These are phyloP conservation scores for Laodelphax striatellus DNA, from an alignment of 1,140 invertebrate species.

Conservation along the genomic window DNA sequence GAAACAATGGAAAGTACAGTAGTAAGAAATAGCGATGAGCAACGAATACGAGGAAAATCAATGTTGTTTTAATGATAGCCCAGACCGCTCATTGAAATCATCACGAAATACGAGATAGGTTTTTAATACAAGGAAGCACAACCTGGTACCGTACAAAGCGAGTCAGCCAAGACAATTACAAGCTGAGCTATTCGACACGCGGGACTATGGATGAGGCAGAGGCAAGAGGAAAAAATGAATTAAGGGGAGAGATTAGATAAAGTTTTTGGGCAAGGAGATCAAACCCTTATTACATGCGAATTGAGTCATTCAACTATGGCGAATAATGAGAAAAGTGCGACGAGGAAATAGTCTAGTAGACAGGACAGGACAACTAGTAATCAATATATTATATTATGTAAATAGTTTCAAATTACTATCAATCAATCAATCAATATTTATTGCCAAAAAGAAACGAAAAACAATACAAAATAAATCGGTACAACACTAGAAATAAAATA, in stretches of 20 bases:
- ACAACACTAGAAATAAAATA: too few species aligned
- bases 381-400: too few species aligned
- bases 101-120: constrained; percentile 2
- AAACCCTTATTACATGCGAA: too few species aligned
- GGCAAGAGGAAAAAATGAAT: not conserved
- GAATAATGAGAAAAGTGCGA: too few species aligned
- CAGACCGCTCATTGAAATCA: not conserved
- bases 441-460: too few species aligned
- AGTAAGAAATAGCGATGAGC: not conserved
- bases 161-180: not conserved
- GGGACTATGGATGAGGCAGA: not conserved
- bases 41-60: not conserved
- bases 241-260: not conserved
- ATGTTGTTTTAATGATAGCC: not conserved
- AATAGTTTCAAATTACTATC: too few species aligned
- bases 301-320: too few species aligned
- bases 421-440: too few species aligned
- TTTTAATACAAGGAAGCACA: constrained; percentile 1
- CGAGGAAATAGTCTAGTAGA: too few species aligned
- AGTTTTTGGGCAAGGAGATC: too few species aligned
- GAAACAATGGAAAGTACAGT: not conserved
- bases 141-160: not conserved
- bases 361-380: too few species aligned
- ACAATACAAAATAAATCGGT: too few species aligned
- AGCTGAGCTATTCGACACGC: not conserved